Evolutionary conservation across 2,797 vertebrate genomes (phyloP).

Genomic region (Parambassis ranga): DNA sequence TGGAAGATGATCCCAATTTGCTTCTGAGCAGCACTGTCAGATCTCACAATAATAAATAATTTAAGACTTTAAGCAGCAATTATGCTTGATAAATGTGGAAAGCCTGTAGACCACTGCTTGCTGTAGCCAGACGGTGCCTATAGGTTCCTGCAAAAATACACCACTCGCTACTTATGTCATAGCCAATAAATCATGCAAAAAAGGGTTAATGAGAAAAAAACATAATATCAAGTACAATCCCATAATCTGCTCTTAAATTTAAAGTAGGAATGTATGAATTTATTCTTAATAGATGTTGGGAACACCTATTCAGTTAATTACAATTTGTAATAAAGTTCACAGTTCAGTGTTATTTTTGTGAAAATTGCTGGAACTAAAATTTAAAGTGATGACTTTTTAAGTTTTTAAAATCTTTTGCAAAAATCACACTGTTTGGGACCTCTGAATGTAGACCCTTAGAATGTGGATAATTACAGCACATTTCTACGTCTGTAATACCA

Average conservation of each 20-base stretch:
- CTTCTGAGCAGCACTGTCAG: constrained; percentile 85
- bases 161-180: constrained; percentile 71
- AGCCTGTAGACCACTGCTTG: constrained; percentile 75
- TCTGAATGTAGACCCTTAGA: too few relatives aligned
- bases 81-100: constrained; percentile 85
- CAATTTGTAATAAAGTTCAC: not conserved
- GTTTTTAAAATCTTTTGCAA: too few relatives aligned
- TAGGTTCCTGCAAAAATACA: constrained; percentile 72
- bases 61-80: constrained; percentile 86
- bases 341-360: too few relatives aligned
- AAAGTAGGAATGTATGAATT: not conserved
- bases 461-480: too few relatives aligned
- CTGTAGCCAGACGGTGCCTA: constrained; percentile 63
- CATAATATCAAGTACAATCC: constrained; percentile 28
- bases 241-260: not conserved
- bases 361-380: too few relatives aligned
- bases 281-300: not conserved
- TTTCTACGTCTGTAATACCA: too few relatives aligned
- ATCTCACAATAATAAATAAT: constrained; percentile 88
- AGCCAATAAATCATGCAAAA: constrained; percentile 51
- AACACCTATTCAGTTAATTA: not conserved
- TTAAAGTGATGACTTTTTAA: too few relatives aligned
- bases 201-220: constrained; percentile 46
- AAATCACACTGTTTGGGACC: too few relatives aligned
- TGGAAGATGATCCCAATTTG: constrained; percentile 89